A percentile compares a stretch with the other conserved stretches of the same genome.
phyloP scores from a whole-genome alignment of 2,888 invertebrate species.

The Maniola hyperantus region DNA sequence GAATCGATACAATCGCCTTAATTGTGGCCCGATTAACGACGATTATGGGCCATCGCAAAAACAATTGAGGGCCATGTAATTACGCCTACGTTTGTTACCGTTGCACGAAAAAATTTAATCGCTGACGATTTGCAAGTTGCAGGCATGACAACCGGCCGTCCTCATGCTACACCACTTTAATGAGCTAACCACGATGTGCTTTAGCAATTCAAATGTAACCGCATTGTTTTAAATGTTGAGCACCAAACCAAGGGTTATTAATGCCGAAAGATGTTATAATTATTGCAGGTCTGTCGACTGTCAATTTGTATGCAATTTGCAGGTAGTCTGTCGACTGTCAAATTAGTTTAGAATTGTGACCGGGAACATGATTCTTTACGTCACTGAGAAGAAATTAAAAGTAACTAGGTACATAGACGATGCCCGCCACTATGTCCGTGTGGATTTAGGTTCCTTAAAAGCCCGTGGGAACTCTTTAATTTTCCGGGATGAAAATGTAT shows the following conservation, averaged over 20 bases:
- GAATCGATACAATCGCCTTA: conserved; percentile 65
- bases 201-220: conserved; percentile 22
- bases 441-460: too few species aligned
- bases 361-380: background rate
- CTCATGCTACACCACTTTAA: conserved; percentile 15
- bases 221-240: conserved; percentile 7
- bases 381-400: too few species aligned
- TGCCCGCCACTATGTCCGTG: too few species aligned
- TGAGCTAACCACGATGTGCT: conserved; percentile 10
- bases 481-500: too few species aligned
- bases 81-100: conserved; percentile 44
- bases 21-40: conserved; percentile 62
- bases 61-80: conserved; percentile 57
- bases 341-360: background rate
- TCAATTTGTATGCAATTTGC: background rate
- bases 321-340: background rate
- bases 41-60: conserved; percentile 61
- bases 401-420: too few species aligned
- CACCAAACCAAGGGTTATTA: background rate
- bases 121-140: conserved; percentile 26
- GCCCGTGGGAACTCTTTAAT: too few species aligned
- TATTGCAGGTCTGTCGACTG: background rate
- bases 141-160: conserved; percentile 5
- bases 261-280: conserved; percentile 2
- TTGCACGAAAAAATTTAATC: conserved; percentile 43